phyloP scores from a whole-genome alignment of 30 jellyfish, hydroid and myxozoan species.

The Aurelia aurita region DNA sequence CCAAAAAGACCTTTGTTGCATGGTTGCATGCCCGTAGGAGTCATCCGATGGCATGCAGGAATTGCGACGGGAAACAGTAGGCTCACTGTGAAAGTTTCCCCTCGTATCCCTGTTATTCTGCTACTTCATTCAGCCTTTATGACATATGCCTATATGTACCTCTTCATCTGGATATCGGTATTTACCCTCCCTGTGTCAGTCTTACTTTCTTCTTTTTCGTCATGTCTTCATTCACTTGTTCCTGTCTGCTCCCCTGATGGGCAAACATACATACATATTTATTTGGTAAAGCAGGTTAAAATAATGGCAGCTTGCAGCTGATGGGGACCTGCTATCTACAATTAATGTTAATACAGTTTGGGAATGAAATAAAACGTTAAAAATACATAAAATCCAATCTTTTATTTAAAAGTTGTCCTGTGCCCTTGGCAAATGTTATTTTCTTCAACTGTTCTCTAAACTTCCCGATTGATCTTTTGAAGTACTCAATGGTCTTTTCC shows the following conservation, averaged over 20 bases:
- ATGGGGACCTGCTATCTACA: no score
- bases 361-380: no score
- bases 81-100: neutral
- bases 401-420: no score
- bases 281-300: no score
- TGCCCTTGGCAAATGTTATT: no score
- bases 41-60: constrained; percentile 33
- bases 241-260: constrained; percentile 28
- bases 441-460: no score
- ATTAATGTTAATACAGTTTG: no score
- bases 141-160: neutral
- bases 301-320: no score
- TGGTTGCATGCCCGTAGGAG: constrained; percentile 41
- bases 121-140: neutral
- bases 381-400: no score
- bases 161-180: neutral
- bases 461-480: no score
- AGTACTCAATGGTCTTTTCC: no score
- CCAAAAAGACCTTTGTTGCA: constrained; percentile 6
- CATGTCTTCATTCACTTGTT: constrained; percentile 22
- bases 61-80: neutral
- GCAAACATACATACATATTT: no score
- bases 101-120: constrained; percentile 22
- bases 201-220: neutral
- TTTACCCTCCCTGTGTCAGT: neutral